Conservation (phyloP, 2,113 vertebrate species). For the Accipiter cooperii region DNA sequence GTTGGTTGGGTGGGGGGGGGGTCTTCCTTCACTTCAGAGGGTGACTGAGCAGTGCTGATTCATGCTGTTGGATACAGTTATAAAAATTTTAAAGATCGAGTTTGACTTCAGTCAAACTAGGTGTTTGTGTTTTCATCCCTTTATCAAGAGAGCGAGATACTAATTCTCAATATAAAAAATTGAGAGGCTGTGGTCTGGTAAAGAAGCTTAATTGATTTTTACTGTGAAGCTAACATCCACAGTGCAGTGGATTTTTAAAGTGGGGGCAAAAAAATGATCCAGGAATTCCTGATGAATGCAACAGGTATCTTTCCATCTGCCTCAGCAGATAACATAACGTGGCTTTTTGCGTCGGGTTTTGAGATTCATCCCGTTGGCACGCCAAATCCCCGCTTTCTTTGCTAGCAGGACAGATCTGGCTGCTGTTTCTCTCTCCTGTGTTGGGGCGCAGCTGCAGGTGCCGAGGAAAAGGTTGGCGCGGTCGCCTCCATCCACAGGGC, state of each 20-base stretch:
- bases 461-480: neutral
- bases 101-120: neutral
- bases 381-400: neutral
- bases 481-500: neutral
- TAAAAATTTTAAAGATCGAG: neutral
- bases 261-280: neutral
- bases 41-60: neutral
- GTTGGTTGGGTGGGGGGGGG: too few relatives aligned
- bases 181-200: neutral
- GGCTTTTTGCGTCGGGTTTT: neutral
- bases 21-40: neutral
- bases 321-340: neutral
- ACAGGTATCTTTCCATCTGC: neutral
- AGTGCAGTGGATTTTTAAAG: neutral
- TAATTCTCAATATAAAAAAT: neutral
- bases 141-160: neutral
- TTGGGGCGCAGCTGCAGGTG: too few relatives aligned
- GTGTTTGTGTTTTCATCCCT: neutral
- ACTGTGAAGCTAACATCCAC: neutral
- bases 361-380: neutral
- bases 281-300: neutral
- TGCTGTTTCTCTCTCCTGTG: rapidly evolving
- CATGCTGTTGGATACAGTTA: neutral
- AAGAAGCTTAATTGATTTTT: neutral
- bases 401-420: neutral